Evolutionary conservation across 2,113 vertebrate species (phyloP).

Genomic region (Azemiops feae): DNA sequence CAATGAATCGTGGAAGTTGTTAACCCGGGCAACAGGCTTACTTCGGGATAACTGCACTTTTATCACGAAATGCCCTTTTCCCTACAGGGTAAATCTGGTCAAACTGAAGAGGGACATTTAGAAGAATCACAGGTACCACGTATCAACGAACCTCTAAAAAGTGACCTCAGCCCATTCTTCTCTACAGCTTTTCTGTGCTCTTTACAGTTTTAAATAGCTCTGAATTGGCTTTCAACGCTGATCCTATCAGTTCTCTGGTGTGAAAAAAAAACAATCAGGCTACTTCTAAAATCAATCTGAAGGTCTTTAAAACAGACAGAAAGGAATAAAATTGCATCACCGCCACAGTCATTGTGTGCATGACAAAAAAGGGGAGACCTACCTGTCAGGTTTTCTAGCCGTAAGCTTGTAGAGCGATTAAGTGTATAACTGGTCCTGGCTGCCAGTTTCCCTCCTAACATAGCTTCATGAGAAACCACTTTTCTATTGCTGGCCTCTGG

Average conservation of each 20-base stretch:
- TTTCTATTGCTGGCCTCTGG: conserved; percentile 78
- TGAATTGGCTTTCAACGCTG: not conserved
- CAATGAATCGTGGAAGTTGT: not conserved
- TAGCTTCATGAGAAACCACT: conserved; percentile 85
- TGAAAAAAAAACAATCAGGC: not conserved
- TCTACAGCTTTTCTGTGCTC: not conserved
- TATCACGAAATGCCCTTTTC: not conserved
- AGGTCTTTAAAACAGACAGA: not conserved
- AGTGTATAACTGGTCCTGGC: conserved; percentile 92
- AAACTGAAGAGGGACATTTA: not conserved
- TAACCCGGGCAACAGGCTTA: not conserved
- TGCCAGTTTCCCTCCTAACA: conserved; percentile 89
- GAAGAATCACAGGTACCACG: not conserved
- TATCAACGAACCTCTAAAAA: not conserved
- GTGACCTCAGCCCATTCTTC: not conserved
- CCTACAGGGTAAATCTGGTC: not conserved
- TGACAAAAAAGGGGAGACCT: conserved; percentile 27
- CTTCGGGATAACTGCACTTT: not conserved
- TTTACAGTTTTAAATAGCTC: not conserved
- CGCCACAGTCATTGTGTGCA: no score
- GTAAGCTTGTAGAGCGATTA: conserved; percentile 82
- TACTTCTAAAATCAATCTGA: not conserved
- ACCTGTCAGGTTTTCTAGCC: conserved; percentile 86
- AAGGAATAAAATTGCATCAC: not conserved
- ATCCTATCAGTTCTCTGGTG: not conserved